Conservation (phyloP, 2,113 vertebrate genomes). For the Malurus elegans region DNA sequence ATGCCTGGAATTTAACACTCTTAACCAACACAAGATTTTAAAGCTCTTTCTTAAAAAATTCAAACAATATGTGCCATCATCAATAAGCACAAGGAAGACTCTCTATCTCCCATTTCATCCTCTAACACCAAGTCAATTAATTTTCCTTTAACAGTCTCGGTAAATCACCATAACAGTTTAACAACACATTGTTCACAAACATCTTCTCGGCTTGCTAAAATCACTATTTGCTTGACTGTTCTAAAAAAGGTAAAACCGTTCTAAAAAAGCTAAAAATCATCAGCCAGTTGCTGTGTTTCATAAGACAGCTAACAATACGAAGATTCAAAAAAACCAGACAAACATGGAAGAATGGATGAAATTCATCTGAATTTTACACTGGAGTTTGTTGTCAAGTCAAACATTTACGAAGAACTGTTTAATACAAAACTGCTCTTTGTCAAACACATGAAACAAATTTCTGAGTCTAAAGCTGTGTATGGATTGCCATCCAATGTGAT, state of each 20-base stretch:
- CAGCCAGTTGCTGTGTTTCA: not conserved
- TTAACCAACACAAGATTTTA: conserved; percentile 5
- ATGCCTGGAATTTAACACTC: conserved; percentile 24
- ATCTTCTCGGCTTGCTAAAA: not conserved
- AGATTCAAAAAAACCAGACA: not conserved
- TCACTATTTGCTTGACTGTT: not conserved
- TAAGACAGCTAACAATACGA: not conserved
- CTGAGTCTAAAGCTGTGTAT: not conserved
- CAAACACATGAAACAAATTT: not conserved
- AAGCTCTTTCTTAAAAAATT: not conserved
- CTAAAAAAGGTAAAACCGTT: not conserved
- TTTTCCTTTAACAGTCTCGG: not conserved
- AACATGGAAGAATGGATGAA: not conserved
- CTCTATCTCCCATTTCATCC: not conserved
- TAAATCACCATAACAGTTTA: not conserved
- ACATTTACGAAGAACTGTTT: not conserved
- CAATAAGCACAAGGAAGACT: not conserved
- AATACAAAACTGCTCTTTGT: not conserved
- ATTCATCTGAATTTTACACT: not conserved
- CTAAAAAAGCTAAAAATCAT: not conserved
- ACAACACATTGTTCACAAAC: not conserved
- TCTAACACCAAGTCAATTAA: not conserved
- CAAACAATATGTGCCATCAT: not conserved
- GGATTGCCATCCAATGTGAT: not conserved
- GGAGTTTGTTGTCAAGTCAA: not conserved